phyloP scores from a whole-genome alignment of 2,113 vertebrate species.

The Peromyscus leucopus region DNA sequence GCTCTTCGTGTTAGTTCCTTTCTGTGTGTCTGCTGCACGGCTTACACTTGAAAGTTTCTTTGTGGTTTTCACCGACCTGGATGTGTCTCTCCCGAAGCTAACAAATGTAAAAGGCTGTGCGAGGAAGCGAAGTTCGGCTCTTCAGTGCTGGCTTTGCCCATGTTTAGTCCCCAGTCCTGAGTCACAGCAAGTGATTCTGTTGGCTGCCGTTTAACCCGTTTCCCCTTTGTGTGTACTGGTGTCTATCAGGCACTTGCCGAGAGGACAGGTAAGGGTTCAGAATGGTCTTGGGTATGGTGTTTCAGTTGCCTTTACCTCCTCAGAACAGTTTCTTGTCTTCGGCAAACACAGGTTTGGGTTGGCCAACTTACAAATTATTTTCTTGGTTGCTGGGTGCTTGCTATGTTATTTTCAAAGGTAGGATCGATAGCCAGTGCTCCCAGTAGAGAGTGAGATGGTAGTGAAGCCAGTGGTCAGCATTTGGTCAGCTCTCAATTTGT shows the following conservation, averaged over 20 bases:
- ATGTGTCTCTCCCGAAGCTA: background rate
- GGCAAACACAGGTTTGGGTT: background rate
- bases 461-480: background rate
- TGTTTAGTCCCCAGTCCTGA: background rate
- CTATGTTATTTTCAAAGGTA: background rate
- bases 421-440: background rate
- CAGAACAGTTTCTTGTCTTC: background rate
- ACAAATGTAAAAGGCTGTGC: background rate
- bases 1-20: background rate
- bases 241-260: background rate
- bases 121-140: background rate
- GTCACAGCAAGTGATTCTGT: background rate
- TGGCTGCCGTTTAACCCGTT: background rate
- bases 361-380: background rate
- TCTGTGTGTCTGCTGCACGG: background rate
- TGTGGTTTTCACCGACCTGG: background rate
- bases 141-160: background rate
- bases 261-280: background rate
- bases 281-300: background rate
- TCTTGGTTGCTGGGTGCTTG: conserved; percentile 3
- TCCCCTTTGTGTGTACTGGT: background rate
- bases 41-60: background rate
- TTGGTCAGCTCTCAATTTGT: background rate
- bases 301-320: conserved; percentile 31
- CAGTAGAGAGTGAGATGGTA: background rate